These are phyloP conservation scores for Apostichopus leukothele DNA, from an alignment of 53 echinoderm and acorn worm genomes.

Conservation along the genomic window DNA sequence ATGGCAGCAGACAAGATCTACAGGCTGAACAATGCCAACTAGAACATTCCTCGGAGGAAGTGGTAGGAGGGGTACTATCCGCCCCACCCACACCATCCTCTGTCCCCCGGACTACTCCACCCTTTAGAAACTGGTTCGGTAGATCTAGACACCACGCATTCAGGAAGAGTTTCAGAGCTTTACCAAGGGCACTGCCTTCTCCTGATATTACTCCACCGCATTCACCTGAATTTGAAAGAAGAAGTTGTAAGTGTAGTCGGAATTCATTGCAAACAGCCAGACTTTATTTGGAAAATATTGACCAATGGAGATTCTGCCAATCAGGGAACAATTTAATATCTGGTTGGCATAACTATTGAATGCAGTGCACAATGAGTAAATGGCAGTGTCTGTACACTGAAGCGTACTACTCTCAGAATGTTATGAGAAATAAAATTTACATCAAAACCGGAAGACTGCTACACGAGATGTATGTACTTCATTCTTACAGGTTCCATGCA, in stretches of 20 bases:
- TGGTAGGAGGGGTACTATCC: slow-evolving; percentile 60
- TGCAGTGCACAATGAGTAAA: too few species aligned
- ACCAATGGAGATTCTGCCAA: too few species aligned
- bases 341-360: too few species aligned
- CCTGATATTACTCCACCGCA: slow-evolving; percentile 71
- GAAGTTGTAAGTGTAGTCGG: slow-evolving; percentile 20
- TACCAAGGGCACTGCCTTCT: slow-evolving; percentile 54
- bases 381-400: too few species aligned
- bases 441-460: too few species aligned
- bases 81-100: slow-evolving; percentile 87
- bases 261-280: too few species aligned
- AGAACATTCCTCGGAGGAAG: slow-evolving; percentile 33
- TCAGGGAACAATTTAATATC: too few species aligned
- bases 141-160: slow-evolving; percentile 51
- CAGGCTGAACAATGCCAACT: slow-evolving; percentile 9
- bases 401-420: too few species aligned
- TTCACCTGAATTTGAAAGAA: slow-evolving; percentile 63
- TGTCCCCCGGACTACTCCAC: slow-evolving; percentile 41
- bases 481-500: too few species aligned
- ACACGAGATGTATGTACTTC: neutral
- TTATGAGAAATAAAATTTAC: too few species aligned
- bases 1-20: slow-evolving; percentile 19
- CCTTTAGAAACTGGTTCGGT: slow-evolving; percentile 54
- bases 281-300: too few species aligned
- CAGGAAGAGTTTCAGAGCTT: slow-evolving; percentile 58